Base-by-base conservation (phyloP, 2,888 invertebrate species). In the Bhutanitis thaidina region DNA sequence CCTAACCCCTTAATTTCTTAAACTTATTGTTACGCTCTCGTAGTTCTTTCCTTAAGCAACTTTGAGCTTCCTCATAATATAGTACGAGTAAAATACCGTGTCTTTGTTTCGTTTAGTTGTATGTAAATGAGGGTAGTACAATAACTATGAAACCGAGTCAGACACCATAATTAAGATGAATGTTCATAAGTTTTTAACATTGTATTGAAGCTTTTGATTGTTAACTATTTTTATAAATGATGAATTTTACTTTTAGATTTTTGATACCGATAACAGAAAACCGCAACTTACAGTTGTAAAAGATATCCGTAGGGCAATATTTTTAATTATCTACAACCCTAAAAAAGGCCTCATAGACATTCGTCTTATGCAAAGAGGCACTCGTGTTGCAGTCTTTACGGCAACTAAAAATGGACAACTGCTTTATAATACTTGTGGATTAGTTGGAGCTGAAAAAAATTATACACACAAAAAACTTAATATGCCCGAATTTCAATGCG, bases 331-430 rank as follows among this genome's bases (percentile, higher is more conserved):
- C 57, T 98, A 98, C 80, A 96, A 97, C 5, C 96, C 98, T 0
- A 95, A 96, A 61, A 93, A 97, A 74, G 98, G 98, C 10, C 92
- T 97, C 5, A 91, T 99, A 47, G 99, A 98, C 80, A 96, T 99
- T 52, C 97, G 98, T 93, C 91, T 96, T 3, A 92, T 97, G 68
- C 96, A 97, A 72, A 94, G 95, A 71, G 98, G 98, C 0, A 94
- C 94, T 9, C 93, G 97, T 79, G 94, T 98, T 7, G 95, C 97
- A 10, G 96, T 96, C 0, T 98, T 98, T 75, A 95, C 95, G 39
- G 97, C 97, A 0, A 94, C 95, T 39, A 97, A 96, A 78, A 92
- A 93, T 71, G 97, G 96, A 27, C 92, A 93, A 67, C 86, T 97
- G 16, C 69, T 97, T 3, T 96, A 96, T 71, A 94, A 94, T 41